Conservation (phyloP, 1,140 invertebrate species). For the Danaus melanippus region DNA sequence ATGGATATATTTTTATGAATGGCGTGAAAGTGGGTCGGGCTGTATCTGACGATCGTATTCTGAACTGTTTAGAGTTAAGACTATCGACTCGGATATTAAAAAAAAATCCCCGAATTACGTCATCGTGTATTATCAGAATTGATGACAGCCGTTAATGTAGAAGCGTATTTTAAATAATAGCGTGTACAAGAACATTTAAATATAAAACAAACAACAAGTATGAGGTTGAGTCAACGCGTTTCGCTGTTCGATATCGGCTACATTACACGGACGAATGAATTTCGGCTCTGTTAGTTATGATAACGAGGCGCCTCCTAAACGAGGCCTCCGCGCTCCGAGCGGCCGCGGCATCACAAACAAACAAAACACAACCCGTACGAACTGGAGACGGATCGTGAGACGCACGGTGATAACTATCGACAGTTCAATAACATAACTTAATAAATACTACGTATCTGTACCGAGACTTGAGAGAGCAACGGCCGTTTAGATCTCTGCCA, state of each 20-base stretch:
- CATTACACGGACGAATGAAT: constrained; percentile 57
- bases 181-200: background rate
- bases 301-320: constrained; percentile 60
- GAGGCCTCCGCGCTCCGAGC: constrained; percentile 49
- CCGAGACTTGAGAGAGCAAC: constrained; percentile 30
- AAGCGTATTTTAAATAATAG: too few species aligned
- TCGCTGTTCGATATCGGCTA: constrained; percentile 41
- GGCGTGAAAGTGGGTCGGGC: constrained; percentile 23
- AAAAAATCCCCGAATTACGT: too few species aligned
- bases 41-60: constrained; percentile 15
- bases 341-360: constrained; percentile 49
- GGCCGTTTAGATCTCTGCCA: constrained; percentile 47
- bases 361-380: constrained; percentile 26
- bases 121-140: too few species aligned
- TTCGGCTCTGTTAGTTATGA: constrained; percentile 47
- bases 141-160: too few species aligned
- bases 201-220: constrained; percentile 20
- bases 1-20: constrained; percentile 23
- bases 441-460: constrained; percentile 25
- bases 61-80: background rate
- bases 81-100: too few species aligned
- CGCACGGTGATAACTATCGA: constrained; percentile 39
- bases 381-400: too few species aligned
- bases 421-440: constrained; percentile 36
- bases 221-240: constrained; percentile 17